Evolutionary conservation across 2,113 vertebrate species (phyloP).

Genomic region (Thamnaconus septentrionalis): DNA sequence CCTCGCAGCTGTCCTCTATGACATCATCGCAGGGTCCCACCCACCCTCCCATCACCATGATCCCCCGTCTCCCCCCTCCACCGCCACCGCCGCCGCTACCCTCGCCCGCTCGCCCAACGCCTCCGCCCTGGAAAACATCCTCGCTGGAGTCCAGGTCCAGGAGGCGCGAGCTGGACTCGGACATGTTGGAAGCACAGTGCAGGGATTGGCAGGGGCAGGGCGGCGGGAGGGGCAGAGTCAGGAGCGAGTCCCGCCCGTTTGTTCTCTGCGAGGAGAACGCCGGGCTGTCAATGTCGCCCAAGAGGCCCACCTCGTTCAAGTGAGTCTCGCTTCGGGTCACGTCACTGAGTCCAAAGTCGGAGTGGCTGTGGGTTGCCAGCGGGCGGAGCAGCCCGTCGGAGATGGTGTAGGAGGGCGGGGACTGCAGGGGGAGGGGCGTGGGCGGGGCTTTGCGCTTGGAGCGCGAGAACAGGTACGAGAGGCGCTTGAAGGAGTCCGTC

Average conservation of each 20-base stretch:
- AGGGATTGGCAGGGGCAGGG: constrained; percentile 89
- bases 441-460: constrained; percentile 84
- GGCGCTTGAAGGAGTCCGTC: constrained; percentile 88
- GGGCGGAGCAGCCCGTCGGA: constrained; percentile 89
- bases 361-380: constrained; percentile 85
- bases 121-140: constrained; percentile 87
- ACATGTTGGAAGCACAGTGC: constrained; percentile 94
- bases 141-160: constrained; percentile 93
- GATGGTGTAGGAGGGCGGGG: constrained; percentile 84
- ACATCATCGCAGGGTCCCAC: constrained; percentile 89
- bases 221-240: constrained; percentile 72
- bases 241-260: constrained; percentile 81
- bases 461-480: constrained; percentile 90
- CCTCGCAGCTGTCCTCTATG: constrained; percentile 86
- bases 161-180: constrained; percentile 91
- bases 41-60: constrained; percentile 74
- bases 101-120: constrained; percentile 29
- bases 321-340: constrained; percentile 88
- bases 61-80: constrained; percentile 7
- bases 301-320: constrained; percentile 86
- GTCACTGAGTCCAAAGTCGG: constrained; percentile 83
- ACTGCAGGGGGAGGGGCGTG: constrained; percentile 73
- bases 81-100: constrained; percentile 6
- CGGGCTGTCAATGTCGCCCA: constrained; percentile 38
- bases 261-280: constrained; percentile 65